Base-by-base conservation (phyloP, 1,140 invertebrate genomes). In the Bombus turneri region DNA sequence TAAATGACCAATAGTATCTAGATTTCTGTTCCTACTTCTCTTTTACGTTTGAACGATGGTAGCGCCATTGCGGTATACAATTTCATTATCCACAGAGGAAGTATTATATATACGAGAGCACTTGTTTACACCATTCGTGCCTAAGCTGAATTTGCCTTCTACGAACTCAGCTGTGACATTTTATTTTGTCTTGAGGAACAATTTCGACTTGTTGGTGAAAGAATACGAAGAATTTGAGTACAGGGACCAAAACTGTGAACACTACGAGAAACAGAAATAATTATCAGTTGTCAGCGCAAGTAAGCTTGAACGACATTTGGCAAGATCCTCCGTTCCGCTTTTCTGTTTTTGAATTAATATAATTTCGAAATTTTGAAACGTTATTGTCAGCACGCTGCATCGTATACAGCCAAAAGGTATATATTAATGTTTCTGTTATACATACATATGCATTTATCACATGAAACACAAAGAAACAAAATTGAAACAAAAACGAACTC, bases 131-230 rank as follows among this genome's bases (percentile, higher is more conserved):
- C 34, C 34, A 37, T 8, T 69, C 9, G 31, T 34, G 31, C 31
- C 0, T 66, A 34, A 8, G 6, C 31, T 9, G 15, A 34, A 34
- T 22, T 3, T 34, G 0, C 15, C 8, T 18, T 22, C 8, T 8
- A 66, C 0, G 15, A 66, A 62, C 59, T 62, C 59, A 13, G 2
- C 28, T 62, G 28, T 62, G 15, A 66, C n/a, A 18, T 31, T 64
- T 64, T 34, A 66, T 66, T 31, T 64, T 64, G 8, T 3, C 2
- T 34, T 66, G 31, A 66, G 31, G 5, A 66, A 66, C 15, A 66
- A 18, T 34, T 66, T 34, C 8, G 2, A 66, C 6, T 66, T 66
- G n/a, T 15, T 22, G 31, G 31, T 34, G 31, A 18, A 31, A 22
- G 2, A 34, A 31, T 18, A 66, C 15, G 6, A 66, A 18, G 5